These are phyloP conservation scores for Ptychoptera contaminata DNA, from an alignment of 2,888 invertebrate genomes.

Conservation along the genomic window DNA sequence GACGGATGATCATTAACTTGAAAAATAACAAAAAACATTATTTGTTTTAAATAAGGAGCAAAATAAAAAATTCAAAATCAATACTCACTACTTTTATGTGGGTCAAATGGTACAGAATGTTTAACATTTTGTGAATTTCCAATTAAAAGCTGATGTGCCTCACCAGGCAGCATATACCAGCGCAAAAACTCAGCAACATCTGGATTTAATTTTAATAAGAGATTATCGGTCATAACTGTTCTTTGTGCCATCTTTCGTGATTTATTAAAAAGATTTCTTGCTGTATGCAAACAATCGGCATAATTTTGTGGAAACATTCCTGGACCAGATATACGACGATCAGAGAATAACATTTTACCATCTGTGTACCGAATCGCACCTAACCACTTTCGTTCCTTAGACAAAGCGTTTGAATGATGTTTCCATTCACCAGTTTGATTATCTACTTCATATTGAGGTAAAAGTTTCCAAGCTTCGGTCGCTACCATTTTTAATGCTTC, in stretches of 20 bases:
- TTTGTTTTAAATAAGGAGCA: background rate
- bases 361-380: slow-evolving; percentile 57
- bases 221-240: slow-evolving; percentile 50
- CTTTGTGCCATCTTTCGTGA: slow-evolving; percentile 62
- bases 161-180: slow-evolving; percentile 83
- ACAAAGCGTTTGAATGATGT: slow-evolving; percentile 61
- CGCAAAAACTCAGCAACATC: slow-evolving; percentile 42
- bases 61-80: background rate
- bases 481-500: slow-evolving; percentile 78
- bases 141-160: slow-evolving; percentile 60
- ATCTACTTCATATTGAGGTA: slow-evolving; percentile 78
- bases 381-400: slow-evolving; percentile 70
- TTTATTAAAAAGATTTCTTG: slow-evolving; percentile 58
- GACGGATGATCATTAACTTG: slow-evolving; percentile 26
- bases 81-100: slow-evolving; percentile 30
- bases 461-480: slow-evolving; percentile 73
- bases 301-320: slow-evolving; percentile 58
- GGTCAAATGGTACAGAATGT: slow-evolving; percentile 60
- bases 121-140: slow-evolving; percentile 62
- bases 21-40: background rate
- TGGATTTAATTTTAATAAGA: slow-evolving; percentile 8
- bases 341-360: slow-evolving; percentile 59
- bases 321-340: slow-evolving; percentile 53
- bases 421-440: slow-evolving; percentile 82
- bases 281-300: slow-evolving; percentile 63